Evolutionary conservation across 2,797 vertebrate genomes (phyloP).

Genomic region (Tarsius wallacei): DNA sequence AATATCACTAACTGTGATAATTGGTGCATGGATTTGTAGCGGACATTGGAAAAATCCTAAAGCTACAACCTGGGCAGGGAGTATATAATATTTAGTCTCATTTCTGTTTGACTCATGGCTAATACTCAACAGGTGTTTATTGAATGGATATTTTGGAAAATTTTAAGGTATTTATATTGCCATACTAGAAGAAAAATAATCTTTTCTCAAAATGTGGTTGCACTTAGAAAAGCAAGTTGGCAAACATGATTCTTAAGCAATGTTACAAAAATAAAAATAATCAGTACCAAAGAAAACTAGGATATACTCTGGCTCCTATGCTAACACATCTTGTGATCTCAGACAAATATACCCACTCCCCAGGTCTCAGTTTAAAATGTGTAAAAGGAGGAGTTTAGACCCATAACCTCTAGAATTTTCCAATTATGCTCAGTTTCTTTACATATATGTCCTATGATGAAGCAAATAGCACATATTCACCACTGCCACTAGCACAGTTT

Average conservation of each 20-base stretch:
- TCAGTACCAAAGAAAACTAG: background rate
- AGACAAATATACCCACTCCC: background rate
- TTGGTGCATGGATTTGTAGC: background rate
- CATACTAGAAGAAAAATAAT: background rate
- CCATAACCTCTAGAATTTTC: background rate
- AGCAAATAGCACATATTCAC: constrained; percentile 5
- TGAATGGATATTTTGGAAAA: background rate
- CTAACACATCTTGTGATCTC: background rate
- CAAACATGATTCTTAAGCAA: constrained; percentile 6
- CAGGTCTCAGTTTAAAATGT: background rate
- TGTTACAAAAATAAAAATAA: background rate
- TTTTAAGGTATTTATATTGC: constrained; percentile 13
- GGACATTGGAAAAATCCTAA: constrained; percentile 27
- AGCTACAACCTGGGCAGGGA: background rate
- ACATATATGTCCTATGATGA: background rate
- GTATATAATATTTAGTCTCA: background rate
- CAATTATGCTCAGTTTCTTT: background rate
- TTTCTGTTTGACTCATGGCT: background rate
- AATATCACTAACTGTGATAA: constrained; percentile 36
- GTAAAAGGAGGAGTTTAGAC: background rate
- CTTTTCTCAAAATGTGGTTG: background rate
- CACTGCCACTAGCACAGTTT: background rate
- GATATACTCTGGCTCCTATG: background rate
- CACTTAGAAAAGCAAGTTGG: constrained; percentile 16
- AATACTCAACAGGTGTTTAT: background rate